phyloP scores from a whole-genome alignment of 2,888 invertebrate genomes.

The Drosophila suboccidentalis region DNA sequence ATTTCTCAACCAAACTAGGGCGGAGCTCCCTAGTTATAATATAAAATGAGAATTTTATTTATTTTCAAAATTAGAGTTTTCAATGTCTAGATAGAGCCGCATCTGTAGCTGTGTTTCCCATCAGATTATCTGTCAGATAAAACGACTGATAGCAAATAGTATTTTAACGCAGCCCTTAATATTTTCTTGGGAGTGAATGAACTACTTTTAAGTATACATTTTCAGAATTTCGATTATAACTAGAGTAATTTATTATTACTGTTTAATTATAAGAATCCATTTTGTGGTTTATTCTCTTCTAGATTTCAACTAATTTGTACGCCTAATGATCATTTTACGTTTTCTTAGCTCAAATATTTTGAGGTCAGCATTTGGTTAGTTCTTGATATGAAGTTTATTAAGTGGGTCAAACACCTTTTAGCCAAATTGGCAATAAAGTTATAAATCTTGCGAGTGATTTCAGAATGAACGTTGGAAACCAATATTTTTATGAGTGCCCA shows the following conservation, averaged over 20 bases:
- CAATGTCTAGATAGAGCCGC: too few species aligned
- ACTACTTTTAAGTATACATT: neutral
- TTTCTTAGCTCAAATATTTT: conserved; percentile 2
- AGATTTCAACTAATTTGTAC: conserved; percentile 4
- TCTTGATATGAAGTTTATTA: conserved; percentile 23
- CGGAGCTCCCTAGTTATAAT: too few species aligned
- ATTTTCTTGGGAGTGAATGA: too few species aligned
- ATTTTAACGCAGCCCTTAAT: too few species aligned
- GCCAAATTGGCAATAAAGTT: conserved; percentile 45
- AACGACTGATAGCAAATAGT: too few species aligned
- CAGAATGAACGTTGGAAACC: conserved; percentile 1
- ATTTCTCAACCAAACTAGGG: too few species aligned
- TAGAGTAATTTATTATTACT: neutral
- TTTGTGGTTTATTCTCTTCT: conserved; percentile 9
- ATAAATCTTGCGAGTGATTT: conserved; percentile 51
- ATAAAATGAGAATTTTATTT: too few species aligned
- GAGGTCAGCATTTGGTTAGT: conserved; percentile 24
- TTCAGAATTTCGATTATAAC: neutral
- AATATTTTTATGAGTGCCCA: conserved; percentile 29
- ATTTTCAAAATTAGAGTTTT: too few species aligned
- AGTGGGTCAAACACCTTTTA: conserved; percentile 44
- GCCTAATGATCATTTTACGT: conserved; percentile 17
- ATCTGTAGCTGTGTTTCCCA: too few species aligned
- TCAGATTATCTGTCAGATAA: too few species aligned
- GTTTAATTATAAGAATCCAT: neutral